phyloP scores from a whole-genome alignment of 2,113 vertebrate species.

The Pleuronectes platessa region DNA sequence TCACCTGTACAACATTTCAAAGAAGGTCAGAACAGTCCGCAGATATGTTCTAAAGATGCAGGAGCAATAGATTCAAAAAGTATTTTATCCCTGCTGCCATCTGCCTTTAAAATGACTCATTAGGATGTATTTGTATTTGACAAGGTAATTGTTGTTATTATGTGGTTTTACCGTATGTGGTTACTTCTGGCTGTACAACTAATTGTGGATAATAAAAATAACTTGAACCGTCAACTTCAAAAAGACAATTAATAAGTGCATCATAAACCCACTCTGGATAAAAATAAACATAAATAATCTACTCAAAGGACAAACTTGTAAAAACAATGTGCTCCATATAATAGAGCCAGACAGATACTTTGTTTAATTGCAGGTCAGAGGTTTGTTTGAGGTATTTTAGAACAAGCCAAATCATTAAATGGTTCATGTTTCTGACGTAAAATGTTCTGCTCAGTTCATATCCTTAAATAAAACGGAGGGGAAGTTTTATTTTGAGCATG shows the following conservation, averaged over 20 bases:
- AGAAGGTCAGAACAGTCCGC: too few relatives aligned
- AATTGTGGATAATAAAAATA: too few relatives aligned
- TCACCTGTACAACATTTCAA: too few relatives aligned
- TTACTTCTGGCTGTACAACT: too few relatives aligned
- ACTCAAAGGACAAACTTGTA: neutral
- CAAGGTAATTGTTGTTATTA: too few relatives aligned
- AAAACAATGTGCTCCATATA: neutral
- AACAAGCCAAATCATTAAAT: neutral
- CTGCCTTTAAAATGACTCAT: too few relatives aligned
- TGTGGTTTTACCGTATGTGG: too few relatives aligned
- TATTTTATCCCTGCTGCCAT: too few relatives aligned
- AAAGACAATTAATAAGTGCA: neutral
- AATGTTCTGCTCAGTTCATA: neutral
- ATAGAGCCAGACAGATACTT: neutral
- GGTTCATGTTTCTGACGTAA: neutral
- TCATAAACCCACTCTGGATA: neutral
- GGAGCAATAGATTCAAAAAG: too few relatives aligned
- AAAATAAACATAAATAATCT: neutral
- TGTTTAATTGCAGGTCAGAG: neutral
- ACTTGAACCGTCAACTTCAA: too few relatives aligned
- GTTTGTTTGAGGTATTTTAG: neutral
- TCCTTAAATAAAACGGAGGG: neutral
- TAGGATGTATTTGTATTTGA: too few relatives aligned
- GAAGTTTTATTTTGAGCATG: slow-evolving; percentile 11
- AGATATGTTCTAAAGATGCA: too few relatives aligned